These are phyloP conservation scores for Chydorus sphaericus DNA, from an alignment of 2,888 invertebrate genomes.

Conservation along the genomic window DNA sequence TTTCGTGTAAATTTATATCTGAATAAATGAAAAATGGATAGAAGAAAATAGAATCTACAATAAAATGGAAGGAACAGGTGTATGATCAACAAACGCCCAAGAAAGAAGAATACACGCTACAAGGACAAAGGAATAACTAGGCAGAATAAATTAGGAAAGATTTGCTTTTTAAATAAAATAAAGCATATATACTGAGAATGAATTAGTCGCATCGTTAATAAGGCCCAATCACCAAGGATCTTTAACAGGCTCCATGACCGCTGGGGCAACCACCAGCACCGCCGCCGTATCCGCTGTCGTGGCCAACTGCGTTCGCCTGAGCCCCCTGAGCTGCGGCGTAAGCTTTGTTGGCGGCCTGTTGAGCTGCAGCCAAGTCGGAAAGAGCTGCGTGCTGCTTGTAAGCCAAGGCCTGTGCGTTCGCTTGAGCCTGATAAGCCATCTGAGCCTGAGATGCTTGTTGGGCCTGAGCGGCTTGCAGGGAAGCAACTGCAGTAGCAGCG, in stretches of 20 bases:
- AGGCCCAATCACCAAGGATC: too few relatives aligned
- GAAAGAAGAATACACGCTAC: too few relatives aligned
- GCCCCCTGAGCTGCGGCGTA: conserved; percentile 20
- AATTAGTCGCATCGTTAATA: too few relatives aligned
- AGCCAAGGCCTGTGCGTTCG: conserved; percentile 22
- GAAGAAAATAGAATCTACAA: too few relatives aligned
- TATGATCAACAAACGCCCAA: too few relatives aligned
- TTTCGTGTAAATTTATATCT: too few relatives aligned
- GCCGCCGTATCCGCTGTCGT: conserved; percentile 12
- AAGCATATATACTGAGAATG: too few relatives aligned
- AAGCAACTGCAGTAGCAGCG: conserved; percentile 20
- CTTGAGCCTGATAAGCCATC: conserved; percentile 23
- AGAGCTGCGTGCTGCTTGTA: conserved; percentile 22
- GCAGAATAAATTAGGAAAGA: too few relatives aligned
- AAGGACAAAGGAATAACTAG: too few relatives aligned
- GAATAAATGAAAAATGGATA: too few relatives aligned
- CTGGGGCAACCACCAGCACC: neutral
- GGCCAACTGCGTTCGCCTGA: conserved; percentile 20
- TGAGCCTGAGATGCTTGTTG: conserved; percentile 21
- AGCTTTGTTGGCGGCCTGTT: conserved; percentile 20
- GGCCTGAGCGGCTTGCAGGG: conserved; percentile 20
- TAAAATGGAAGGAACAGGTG: too few relatives aligned
- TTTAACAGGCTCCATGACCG: neutral
- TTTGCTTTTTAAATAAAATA: too few relatives aligned
- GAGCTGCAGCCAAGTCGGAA: conserved; percentile 21